Evolutionary conservation across 2,888 invertebrate species (phyloP).

Genomic region (Agonopterix alstromeriana): DNA sequence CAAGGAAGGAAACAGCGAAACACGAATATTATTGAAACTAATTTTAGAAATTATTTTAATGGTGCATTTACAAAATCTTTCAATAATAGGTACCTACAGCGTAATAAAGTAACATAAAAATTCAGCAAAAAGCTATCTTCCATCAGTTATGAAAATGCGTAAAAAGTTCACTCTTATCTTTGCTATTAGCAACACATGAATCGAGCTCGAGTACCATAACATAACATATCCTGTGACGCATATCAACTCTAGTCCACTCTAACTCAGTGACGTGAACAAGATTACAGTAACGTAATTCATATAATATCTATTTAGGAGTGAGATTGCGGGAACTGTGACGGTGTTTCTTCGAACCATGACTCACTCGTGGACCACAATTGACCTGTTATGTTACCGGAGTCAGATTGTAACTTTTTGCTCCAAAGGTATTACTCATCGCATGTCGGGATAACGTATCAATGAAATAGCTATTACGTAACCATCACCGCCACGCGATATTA

Average conservation of each 20-base stretch:
- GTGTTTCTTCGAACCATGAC: conserved; percentile 53
- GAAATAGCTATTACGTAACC: conserved; percentile 35
- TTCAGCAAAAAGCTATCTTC: too few species aligned
- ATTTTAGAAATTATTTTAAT: too few species aligned
- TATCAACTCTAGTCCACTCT: conserved; percentile 16
- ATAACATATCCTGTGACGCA: conserved; percentile 32
- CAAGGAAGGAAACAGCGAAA: too few species aligned
- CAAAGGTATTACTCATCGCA: conserved; percentile 52
- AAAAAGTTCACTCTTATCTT: conserved; percentile 5
- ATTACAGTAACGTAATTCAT: conserved; percentile 7
- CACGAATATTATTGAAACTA: too few species aligned
- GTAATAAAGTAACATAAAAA: too few species aligned
- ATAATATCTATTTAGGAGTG: conserved; percentile 1
- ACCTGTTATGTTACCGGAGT: conserved; percentile 36
- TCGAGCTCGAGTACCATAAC: not conserved
- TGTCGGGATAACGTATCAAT: conserved; percentile 50
- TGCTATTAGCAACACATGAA: not conserved
- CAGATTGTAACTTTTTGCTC: conserved; percentile 43
- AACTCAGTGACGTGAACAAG: conserved; percentile 32
- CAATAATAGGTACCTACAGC: too few species aligned
- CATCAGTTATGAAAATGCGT: conserved; percentile 1
- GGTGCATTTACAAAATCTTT: too few species aligned
- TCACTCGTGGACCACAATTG: conserved; percentile 41
- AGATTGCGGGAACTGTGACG: conserved; percentile 57
- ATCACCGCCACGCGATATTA: conserved; percentile 1